These are phyloP conservation scores for Eristalis intricaria DNA, from an alignment of 2,888 invertebrate genomes.

Conservation along the genomic window DNA sequence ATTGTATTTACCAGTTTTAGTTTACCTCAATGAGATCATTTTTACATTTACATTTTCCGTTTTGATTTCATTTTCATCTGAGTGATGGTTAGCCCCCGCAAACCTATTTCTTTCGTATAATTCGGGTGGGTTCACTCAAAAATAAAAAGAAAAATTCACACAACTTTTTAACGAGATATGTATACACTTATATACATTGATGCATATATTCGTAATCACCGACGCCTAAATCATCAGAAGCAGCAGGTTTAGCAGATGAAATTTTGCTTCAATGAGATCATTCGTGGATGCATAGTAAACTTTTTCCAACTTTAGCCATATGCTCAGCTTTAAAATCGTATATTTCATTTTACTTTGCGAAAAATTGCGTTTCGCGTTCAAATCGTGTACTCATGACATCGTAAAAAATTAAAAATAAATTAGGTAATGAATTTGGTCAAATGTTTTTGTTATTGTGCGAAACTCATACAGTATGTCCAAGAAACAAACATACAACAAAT, in stretches of 20 bases:
- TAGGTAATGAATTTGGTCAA: conserved; percentile 16
- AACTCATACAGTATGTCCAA: conserved; percentile 14
- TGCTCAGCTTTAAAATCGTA: conserved; percentile 30
- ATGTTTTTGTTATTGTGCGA: conserved; percentile 14
- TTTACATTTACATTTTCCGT: conserved; percentile 60
- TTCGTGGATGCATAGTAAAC: conserved; percentile 57
- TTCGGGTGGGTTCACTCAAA: conserved; percentile 54
- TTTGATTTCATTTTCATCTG: conserved; percentile 43
- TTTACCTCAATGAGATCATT: conserved; percentile 69
- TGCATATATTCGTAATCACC: conserved; percentile 3
- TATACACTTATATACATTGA: background rate
- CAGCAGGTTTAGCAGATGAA: conserved; percentile 57
- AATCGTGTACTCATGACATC: conserved; percentile 4
- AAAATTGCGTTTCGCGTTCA: conserved; percentile 43
- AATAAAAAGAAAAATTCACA: conserved; percentile 47
- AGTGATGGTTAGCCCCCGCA: conserved; percentile 55
- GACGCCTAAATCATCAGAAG: background rate
- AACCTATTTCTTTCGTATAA: conserved; percentile 46
- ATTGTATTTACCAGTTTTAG: conserved; percentile 42
- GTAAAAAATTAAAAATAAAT: conserved; percentile 51
- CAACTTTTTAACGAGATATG: conserved; percentile 34
- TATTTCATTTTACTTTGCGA: conserved; percentile 34
- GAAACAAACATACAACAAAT: conserved; percentile 10
- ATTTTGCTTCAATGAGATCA: conserved; percentile 65
- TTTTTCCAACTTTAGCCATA: conserved; percentile 54